Conservation (phyloP, 2,888 invertebrate species). For the Noctua comes region DNA sequence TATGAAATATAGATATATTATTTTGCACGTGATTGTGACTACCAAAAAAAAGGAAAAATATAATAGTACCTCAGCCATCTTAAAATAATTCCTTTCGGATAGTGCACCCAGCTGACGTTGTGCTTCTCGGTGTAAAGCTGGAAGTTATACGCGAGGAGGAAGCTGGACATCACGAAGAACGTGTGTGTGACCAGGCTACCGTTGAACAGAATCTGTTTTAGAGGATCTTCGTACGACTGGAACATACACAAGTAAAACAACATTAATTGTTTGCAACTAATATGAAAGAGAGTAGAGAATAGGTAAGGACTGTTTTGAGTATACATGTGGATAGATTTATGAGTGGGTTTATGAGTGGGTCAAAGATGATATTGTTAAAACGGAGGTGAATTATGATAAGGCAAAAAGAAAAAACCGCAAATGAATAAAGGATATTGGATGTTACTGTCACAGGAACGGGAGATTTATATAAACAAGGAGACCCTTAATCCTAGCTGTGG, state of each 20-base stretch:
- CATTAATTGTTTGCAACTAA: not conserved
- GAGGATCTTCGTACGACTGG: slow-evolving; percentile 82
- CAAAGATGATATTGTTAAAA: not conserved
- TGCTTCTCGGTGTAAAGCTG: slow-evolving; percentile 78
- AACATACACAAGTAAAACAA: slow-evolving; percentile 32
- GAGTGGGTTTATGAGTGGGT: not conserved
- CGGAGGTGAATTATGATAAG: too few relatives aligned
- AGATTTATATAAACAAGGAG: not conserved
- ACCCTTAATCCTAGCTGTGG: not conserved
- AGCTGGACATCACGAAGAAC: slow-evolving; percentile 86
- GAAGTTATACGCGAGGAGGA: slow-evolving; percentile 84
- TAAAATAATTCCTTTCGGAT: slow-evolving; percentile 81
- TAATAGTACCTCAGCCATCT: slow-evolving; percentile 81
- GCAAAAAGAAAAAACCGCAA: not conserved
- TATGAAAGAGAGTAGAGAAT: not conserved
- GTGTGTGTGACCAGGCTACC: slow-evolving; percentile 83
- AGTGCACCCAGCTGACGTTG: slow-evolving; percentile 72
- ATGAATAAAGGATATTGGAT: not conserved
- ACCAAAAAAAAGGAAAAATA: not conserved
- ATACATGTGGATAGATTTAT: not conserved
- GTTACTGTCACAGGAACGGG: not conserved
- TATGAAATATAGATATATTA: not conserved
- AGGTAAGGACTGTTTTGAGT: not conserved
- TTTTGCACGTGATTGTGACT: not conserved
- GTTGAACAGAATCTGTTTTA: slow-evolving; percentile 83